Evolutionary conservation across 2,113 vertebrate genomes (phyloP), one percentile per base, ranked within the genome.

Genomic region (Malaclemys terrapin): DNA sequence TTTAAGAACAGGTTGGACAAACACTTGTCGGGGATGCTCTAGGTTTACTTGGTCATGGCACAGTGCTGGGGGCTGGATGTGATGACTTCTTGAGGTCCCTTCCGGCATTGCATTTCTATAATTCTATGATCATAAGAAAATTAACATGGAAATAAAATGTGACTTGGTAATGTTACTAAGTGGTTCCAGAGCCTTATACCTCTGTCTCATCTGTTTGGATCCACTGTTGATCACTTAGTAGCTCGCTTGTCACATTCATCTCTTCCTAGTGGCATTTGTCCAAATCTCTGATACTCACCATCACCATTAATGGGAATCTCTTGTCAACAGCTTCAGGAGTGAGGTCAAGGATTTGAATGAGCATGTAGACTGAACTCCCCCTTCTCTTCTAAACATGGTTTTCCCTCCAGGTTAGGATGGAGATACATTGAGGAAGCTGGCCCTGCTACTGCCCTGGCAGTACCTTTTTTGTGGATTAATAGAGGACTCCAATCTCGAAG

Each of bases 391-490:
- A 24, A 75, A 75, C 19, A 42, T 45, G 10, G 72, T 65, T 69
- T 35, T 54, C 56, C 1, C 3, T n/a, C 2, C 0, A 13, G 78
- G 19, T 94, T 94, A 69, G 17, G 50, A 49, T 12, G 83, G 53
- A 56, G 91, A 31, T 25, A 35, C 53, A 6, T n/a, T 75, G 84
- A n/a, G 49, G 69, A 84, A 83, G 80, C 52, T 90, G 82, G 9
- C 65, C 75, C 50, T 84, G 87, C 83, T 20, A 9, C 75, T 85
- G 72, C 83, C 86, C 84, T 6, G 52, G 8, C 56, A 25, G 42
- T 10, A 62, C 47, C 59, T 89, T 84, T 85, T 75, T 19, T 8
- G 79, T 72, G 88, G 72, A 93, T 91, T 92, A 57, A 10, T 56
- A 31, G 80, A 90, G 49, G 86, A 27, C 80, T 84, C 85, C 90